phyloP scores from a whole-genome alignment of 92 coral and sea anemone genomes.

The Parazoanthus atlanticus region DNA sequence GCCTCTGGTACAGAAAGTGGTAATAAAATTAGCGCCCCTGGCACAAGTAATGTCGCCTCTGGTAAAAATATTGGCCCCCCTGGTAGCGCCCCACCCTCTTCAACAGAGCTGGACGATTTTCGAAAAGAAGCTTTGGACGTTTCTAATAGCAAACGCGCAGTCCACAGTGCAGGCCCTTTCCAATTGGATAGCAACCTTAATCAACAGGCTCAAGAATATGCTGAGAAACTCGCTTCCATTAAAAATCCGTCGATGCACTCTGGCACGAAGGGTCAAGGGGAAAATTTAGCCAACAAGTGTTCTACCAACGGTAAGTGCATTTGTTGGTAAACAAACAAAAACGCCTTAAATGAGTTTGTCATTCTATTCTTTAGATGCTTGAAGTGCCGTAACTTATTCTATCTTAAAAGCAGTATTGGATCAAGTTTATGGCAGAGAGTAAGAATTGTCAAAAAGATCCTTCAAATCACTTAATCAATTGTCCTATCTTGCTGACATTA shows the following conservation, averaged over 20 bases:
- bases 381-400: too few relatives aligned
- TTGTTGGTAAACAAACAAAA: too few relatives aligned
- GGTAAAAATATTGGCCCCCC: neutral
- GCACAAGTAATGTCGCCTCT: too few relatives aligned
- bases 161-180: constrained; percentile 6
- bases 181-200: constrained; percentile 18
- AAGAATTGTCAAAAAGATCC: too few relatives aligned
- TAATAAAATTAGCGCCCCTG: too few relatives aligned
- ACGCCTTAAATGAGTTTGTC: too few relatives aligned
- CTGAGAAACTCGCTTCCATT: constrained; percentile 11
- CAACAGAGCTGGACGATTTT: constrained; percentile 1
- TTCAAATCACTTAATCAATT: too few relatives aligned
- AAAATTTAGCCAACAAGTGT: constrained; percentile 27
- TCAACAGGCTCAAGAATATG: constrained; percentile 34
- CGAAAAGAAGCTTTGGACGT: constrained; percentile 10
- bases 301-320: neutral
- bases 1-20: neutral
- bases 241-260: constrained; percentile 21
- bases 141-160: neutral
- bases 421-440: too few relatives aligned
- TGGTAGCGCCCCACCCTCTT: neutral
- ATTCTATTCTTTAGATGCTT: too few relatives aligned
- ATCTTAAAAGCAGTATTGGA: too few relatives aligned
- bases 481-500: too few relatives aligned
- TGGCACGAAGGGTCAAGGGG: neutral